These are phyloP conservation scores for Thamnaconus septentrionalis DNA, from an alignment of 2,113 vertebrate species.

Conservation along the genomic window DNA sequence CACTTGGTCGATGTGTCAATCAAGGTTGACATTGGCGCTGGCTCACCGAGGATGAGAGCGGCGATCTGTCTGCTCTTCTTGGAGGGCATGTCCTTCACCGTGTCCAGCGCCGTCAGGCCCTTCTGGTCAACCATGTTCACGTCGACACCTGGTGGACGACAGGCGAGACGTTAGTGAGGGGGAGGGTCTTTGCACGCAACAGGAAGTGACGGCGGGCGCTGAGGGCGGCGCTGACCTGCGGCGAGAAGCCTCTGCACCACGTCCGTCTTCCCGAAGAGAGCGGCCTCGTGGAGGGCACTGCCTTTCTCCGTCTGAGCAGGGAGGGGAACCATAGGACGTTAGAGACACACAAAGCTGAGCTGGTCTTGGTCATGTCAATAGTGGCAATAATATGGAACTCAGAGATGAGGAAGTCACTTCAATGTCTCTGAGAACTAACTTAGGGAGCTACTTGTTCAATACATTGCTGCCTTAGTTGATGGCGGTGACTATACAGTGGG, in stretches of 20 bases:
- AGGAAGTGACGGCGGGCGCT: neutral
- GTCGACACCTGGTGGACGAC: conserved; percentile 80
- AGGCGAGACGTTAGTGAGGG: neutral
- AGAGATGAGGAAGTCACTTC: no score
- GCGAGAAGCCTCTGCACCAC: conserved; percentile 95
- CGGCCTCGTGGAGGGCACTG: conserved; percentile 97
- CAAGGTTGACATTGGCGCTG: neutral
- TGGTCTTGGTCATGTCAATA: neutral
- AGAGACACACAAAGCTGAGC: neutral
- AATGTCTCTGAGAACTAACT: no score
- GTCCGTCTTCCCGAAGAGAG: conserved; percentile 95
- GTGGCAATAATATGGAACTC: no score
- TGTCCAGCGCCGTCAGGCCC: conserved; percentile 90
- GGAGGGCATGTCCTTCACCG: conserved; percentile 93
- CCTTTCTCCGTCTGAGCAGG: conserved; percentile 92
- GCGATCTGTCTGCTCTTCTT: conserved; percentile 94
- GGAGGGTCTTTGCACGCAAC: neutral
- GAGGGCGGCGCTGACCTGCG: conserved; percentile 78
- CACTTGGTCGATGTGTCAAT: neutral
- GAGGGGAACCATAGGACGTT: neutral
- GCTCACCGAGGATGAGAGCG: conserved; percentile 87
- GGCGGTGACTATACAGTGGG: no score
- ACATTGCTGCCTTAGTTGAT: no score
- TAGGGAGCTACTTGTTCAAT: no score
- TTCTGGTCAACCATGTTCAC: conserved; percentile 89